Evolutionary conservation across 2,113 vertebrate genomes (phyloP).

Genomic region (Pelecanus crispus): DNA sequence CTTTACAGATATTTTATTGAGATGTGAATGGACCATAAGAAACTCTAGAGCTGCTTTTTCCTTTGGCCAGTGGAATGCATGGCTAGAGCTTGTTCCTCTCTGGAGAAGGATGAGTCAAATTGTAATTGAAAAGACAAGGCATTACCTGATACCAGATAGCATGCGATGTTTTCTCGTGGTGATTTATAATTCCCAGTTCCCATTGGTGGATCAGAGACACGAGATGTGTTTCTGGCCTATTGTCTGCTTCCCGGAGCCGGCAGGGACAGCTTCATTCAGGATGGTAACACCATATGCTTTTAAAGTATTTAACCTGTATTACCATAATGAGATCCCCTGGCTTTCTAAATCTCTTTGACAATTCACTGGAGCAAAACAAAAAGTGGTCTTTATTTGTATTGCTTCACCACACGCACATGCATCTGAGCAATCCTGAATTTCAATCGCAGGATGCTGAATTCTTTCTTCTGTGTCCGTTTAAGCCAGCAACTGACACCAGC

Average conservation of each 20-base stretch:
- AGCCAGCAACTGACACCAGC: constrained; percentile 1
- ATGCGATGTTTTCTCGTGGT: background rate
- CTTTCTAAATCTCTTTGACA: constrained; percentile 46
- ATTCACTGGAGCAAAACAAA: constrained; percentile 49
- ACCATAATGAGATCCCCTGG: constrained; percentile 48
- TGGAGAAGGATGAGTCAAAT: background rate
- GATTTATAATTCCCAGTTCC: background rate
- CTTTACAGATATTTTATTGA: background rate
- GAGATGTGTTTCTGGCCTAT: constrained; percentile 38
- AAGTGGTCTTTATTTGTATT: constrained; percentile 34
- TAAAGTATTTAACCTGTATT: constrained; percentile 59
- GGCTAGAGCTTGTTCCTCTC: background rate
- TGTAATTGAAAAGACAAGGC: constrained; percentile 33
- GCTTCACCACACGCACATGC: background rate
- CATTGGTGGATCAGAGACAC: background rate
- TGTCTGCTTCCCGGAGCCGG: background rate
- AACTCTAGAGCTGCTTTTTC: background rate
- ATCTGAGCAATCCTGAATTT: background rate
- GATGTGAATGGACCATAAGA: background rate
- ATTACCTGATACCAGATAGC: constrained; percentile 26
- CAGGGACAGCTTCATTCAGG: constrained; percentile 49
- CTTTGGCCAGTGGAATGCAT: background rate
- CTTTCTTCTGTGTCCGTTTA: constrained; percentile 45
- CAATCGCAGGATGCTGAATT: background rate
- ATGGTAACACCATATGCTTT: constrained; percentile 26